These are phyloP conservation scores for Drosophila asahinai DNA, from an alignment of 1,140 invertebrate species.

Conservation along the genomic window DNA sequence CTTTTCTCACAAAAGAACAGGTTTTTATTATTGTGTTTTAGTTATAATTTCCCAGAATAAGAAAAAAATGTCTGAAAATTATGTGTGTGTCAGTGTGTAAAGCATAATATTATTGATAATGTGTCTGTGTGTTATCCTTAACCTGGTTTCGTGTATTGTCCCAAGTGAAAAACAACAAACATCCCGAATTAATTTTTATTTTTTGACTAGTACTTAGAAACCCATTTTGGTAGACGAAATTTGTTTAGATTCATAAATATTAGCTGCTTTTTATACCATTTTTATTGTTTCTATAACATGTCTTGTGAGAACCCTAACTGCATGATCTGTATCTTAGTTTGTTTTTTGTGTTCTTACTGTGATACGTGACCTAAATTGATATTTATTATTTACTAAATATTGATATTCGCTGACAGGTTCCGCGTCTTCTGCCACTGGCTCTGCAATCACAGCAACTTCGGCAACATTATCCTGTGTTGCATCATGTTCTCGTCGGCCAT, in stretches of 20 bases:
- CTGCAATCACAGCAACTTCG: slow-evolving; percentile 98
- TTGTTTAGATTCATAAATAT: slow-evolving; percentile 25
- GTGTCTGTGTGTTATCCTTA: slow-evolving; percentile 57
- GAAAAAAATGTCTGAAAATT: slow-evolving; percentile 14
- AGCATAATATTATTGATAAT: slow-evolving; percentile 38
- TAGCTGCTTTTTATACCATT: slow-evolving; percentile 34
- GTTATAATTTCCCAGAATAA: slow-evolving; percentile 51
- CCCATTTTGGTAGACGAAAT: slow-evolving; percentile 15
- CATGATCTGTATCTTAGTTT: slow-evolving; percentile 35
- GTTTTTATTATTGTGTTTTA: slow-evolving; percentile 86
- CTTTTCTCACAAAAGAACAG: slow-evolving; percentile 97
- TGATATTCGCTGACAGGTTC: slow-evolving; percentile 89
- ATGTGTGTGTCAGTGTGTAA: slow-evolving; percentile 27
- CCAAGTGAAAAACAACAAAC: slow-evolving; percentile 6
- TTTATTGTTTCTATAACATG: slow-evolving; percentile 24
- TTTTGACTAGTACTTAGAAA: slow-evolving; percentile 29
- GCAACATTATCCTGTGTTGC: slow-evolving; percentile 98
- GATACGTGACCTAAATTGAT: not conserved
- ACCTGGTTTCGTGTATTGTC: slow-evolving; percentile 46
- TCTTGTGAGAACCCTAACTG: slow-evolving; percentile 41
- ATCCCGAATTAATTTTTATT: slow-evolving; percentile 35
- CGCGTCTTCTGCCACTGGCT: slow-evolving; percentile 98
- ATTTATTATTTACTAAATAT: not conserved
- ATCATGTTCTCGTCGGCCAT: slow-evolving; percentile 99
- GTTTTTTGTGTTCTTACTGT: slow-evolving; percentile 5